Base-by-base conservation (phyloP, 2,113 vertebrate species). In the Notarius quadriscutis region DNA sequence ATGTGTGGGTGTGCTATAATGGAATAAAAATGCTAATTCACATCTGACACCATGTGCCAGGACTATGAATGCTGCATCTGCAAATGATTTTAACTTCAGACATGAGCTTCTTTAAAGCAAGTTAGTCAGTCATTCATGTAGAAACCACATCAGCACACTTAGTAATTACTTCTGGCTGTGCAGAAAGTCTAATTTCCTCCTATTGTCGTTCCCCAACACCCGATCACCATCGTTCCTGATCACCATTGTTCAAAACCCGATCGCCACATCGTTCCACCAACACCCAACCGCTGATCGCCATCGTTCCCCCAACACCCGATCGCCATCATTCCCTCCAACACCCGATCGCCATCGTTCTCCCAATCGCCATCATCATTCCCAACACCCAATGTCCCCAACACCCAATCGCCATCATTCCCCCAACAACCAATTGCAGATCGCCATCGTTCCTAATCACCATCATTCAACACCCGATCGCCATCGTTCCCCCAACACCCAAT, bases 1-100 rank as follows among this genome's bases (percentile, higher is more conserved):
- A 57, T 25, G 51, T 41, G 60, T 55, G 27, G 62, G 75, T 57
- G 62, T 41, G 62, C 18, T 69, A 60, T 8, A 17, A 58, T 25
- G 5, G 3, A 6, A 7, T 41, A 15, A 22, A 48, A 34, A 10
- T 75, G 63, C 87, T 78, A 83, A 81, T 85, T 91, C 87, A 87
- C 91, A 91, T 78, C 51, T 55, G 71, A 71, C 10, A 89, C 67
- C 77, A 83, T 81, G 83, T 67, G 41, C 41, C 81, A 20, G 63
- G 17, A 74, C 53, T 53, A 58, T 58, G 69, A 84, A 74, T 58
- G 15, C n/a, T 27, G 41, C 48, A 18, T 27, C 41, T 41, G 3
- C 41, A 41, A 41, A 30, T 27, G 50, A 69, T 53, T 27, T 12
- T 14, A 4, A 50, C 41, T 30, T 30, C 63, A 84, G 48, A 27